Percentiles rank a stretch among this genome's conserved stretches.
These are phyloP conservation scores for Clostera curtula DNA, from an alignment of 2,888 invertebrate species.

Conservation along the genomic window DNA sequence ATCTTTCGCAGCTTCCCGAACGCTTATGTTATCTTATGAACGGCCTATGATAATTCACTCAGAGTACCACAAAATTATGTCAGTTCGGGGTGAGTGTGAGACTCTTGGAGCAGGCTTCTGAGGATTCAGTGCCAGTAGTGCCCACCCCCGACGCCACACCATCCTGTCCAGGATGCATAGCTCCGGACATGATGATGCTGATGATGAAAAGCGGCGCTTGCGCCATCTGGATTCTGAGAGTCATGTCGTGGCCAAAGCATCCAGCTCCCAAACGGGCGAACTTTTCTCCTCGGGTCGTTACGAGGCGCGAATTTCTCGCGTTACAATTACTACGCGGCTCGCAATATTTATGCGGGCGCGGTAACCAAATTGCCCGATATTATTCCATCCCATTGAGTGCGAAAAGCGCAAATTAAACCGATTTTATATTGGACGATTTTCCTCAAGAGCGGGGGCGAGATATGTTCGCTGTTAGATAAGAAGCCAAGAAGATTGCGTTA, in stretches of 20 bases:
- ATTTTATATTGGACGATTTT: slow-evolving; percentile 75
- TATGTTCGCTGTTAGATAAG: slow-evolving; percentile 72
- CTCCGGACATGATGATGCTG: too few relatives aligned
- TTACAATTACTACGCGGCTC: slow-evolving; percentile 72
- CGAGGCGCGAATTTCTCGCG: slow-evolving; percentile 72
- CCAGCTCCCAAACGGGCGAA: slow-evolving; percentile 60
- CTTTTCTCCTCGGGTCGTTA: slow-evolving; percentile 70
- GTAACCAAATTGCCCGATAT: slow-evolving; percentile 76
- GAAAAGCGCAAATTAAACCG: slow-evolving; percentile 76
- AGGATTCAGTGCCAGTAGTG: too few relatives aligned
- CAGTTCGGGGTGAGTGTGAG: too few relatives aligned
- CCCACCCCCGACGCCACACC: too few relatives aligned
- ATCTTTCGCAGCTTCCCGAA: too few relatives aligned
- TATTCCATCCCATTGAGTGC: slow-evolving; percentile 76
- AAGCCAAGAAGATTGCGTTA: slow-evolving; percentile 69
- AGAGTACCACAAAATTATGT: too few relatives aligned
- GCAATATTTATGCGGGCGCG: slow-evolving; percentile 74
- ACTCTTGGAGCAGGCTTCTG: too few relatives aligned
- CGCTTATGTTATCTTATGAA: too few relatives aligned
- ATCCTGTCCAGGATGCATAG: too few relatives aligned
- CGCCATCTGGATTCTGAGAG: too few relatives aligned
- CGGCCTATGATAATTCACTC: too few relatives aligned
- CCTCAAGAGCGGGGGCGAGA: slow-evolving; percentile 67
- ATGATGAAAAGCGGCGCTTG: slow-evolving; percentile 8
- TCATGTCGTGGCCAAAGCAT: slow-evolving; percentile 34